phyloP scores from a whole-genome alignment of 2,113 vertebrate genomes.

The Micromys minutus region DNA sequence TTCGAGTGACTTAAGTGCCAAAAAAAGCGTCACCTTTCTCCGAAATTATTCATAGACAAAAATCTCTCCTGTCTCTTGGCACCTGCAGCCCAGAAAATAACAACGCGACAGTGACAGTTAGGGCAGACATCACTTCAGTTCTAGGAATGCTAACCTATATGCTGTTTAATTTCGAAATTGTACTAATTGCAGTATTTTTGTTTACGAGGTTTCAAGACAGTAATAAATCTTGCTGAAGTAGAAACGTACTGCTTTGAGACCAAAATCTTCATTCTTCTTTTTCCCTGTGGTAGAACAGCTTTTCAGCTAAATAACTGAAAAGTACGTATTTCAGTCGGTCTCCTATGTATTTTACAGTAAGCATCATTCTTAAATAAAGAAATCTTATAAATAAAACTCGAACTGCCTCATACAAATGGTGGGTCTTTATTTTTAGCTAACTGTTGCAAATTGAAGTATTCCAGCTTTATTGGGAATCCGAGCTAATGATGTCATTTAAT shows the following conservation, averaged over 20 bases:
- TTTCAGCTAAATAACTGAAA: constrained; percentile 34
- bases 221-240: neutral
- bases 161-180: neutral
- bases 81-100: neutral
- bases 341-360: constrained; percentile 46
- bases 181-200: neutral
- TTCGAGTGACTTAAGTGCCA: neutral
- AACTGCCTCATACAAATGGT: constrained; percentile 28
- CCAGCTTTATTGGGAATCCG: constrained; percentile 55
- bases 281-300: neutral
- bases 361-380: constrained; percentile 30
- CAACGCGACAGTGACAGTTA: neutral
- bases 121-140: neutral
- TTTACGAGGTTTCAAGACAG: constrained; percentile 17
- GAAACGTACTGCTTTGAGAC: neutral
- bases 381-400: constrained; percentile 36
- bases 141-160: neutral
- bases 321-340: neutral
- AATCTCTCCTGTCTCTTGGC: neutral
- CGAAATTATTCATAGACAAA: constrained; percentile 11
- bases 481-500: constrained; percentile 68
- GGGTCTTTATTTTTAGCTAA: constrained; percentile 63
- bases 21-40: constrained; percentile 27
- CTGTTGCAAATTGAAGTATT: constrained; percentile 54
- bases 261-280: neutral